Evolutionary conservation across 2,113 vertebrate species (phyloP).

Genomic region (Laterallus jamaicensis): DNA sequence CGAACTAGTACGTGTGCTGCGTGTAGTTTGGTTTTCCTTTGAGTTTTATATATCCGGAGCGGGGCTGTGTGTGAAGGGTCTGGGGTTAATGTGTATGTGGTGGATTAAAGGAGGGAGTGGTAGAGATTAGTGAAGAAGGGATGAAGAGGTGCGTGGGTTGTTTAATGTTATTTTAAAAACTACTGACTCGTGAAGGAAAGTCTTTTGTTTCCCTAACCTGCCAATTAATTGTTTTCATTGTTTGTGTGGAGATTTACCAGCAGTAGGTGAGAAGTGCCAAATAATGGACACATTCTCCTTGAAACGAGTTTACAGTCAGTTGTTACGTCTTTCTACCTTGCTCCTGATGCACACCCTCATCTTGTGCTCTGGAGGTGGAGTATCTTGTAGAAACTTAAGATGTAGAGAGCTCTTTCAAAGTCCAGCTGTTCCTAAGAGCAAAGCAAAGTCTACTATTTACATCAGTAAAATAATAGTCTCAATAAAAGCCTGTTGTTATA

Average conservation of each 20-base stretch:
- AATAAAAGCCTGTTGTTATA: neutral
- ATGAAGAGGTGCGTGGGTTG: neutral
- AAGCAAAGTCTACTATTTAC: neutral
- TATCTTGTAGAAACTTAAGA: neutral
- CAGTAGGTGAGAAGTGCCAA: neutral
- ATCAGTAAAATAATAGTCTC: neutral
- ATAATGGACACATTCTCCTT: neutral
- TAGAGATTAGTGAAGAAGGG: neutral
- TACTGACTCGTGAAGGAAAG: neutral
- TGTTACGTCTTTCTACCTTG: neutral
- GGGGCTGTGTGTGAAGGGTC: neutral
- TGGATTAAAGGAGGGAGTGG: neutral
- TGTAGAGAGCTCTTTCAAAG: neutral
- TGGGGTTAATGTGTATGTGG: neutral
- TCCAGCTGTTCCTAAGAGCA: neutral
- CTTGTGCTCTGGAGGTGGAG: fast-evolving
- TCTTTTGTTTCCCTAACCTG: neutral
- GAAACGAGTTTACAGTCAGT: neutral
- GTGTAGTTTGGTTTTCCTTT: neutral
- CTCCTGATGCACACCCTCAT: neutral
- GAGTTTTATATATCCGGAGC: neutral
- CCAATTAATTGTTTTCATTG: neutral
- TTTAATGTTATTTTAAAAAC: neutral
- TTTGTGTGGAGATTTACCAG: neutral
- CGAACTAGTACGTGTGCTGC: neutral